A percentile compares a stretch with the other conserved stretches of the same genome.
Evolutionary conservation across 2,888 invertebrate genomes (phyloP).

Genomic region (Lottia gigantea): DNA sequence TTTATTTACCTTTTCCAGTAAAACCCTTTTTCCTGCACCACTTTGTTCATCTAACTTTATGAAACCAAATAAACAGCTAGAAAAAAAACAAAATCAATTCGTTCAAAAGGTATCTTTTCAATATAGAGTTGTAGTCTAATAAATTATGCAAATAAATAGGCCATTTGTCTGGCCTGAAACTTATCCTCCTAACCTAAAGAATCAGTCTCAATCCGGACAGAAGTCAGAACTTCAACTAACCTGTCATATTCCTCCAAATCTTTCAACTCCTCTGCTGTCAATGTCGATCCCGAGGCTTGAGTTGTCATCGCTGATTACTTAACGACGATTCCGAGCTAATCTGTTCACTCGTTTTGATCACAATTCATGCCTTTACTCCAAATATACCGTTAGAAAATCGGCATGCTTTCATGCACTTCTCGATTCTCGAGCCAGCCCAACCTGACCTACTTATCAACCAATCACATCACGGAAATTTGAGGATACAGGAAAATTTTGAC

Average conservation of each 20-base stretch:
- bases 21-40: conserved; percentile 82
- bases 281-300: conserved; percentile 19
- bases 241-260: conserved; percentile 41
- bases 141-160: no score
- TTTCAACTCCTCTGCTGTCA: conserved; percentile 35
- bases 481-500: no score
- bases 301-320: conserved; percentile 15
- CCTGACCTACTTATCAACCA: conserved; percentile 1
- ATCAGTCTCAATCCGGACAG: no score
- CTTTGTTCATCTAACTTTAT: conserved; percentile 83
- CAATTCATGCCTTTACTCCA: neutral
- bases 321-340: neutral
- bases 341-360: neutral
- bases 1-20: conserved; percentile 79
- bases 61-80: conserved; percentile 93
- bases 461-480: neutral
- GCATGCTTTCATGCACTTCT: neutral
- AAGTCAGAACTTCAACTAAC: conserved; percentile 20
- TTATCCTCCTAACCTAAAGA: no score
- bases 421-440: neutral
- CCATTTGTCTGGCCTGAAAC: no score
- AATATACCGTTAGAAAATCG: neutral
- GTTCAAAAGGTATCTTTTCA: no score
- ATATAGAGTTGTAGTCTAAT: no score
- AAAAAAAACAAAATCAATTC: conserved; percentile 25